Conservation (phyloP, 2,113 vertebrate genomes). For the Pachycephala philippinensis region DNA sequence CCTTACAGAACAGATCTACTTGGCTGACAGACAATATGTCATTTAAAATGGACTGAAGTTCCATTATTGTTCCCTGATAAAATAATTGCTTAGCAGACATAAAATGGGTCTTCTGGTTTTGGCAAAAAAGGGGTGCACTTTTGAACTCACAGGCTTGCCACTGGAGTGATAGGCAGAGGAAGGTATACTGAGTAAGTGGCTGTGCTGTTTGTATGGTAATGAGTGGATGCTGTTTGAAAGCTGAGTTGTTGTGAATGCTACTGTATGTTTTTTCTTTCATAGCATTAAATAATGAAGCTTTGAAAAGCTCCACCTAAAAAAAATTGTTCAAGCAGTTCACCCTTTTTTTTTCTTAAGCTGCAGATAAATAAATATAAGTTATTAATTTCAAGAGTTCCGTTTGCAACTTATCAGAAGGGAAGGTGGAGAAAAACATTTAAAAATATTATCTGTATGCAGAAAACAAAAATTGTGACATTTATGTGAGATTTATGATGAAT, state of each 20-base stretch:
- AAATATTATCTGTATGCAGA: not conserved
- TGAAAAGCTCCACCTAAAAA: not conserved
- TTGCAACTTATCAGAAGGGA: not conserved
- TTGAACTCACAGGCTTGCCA: constrained; percentile 17
- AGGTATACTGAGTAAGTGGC: not conserved
- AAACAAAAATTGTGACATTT: not conserved
- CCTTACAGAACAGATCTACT: not conserved
- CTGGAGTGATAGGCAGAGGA: not conserved
- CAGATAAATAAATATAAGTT: not conserved
- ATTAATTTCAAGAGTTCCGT: not conserved
- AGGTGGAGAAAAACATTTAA: not conserved
- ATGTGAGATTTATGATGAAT: not conserved
- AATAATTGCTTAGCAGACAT: not conserved
- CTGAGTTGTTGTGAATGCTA: constrained; percentile 6
- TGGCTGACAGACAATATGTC: not conserved
- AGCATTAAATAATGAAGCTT: not conserved
- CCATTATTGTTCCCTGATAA: not conserved
- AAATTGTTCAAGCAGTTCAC: not conserved
- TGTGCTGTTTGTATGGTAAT: constrained; percentile 38
- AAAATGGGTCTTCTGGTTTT: not conserved
- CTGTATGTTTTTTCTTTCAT: constrained; percentile 37
- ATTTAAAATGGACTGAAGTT: not conserved
- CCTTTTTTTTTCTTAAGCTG: not conserved
- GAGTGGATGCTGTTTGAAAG: constrained; percentile 22
- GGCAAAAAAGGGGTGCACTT: not conserved